Evolutionary conservation across 2,113 vertebrate species (phyloP).

Genomic region (Chitala chitala): DNA sequence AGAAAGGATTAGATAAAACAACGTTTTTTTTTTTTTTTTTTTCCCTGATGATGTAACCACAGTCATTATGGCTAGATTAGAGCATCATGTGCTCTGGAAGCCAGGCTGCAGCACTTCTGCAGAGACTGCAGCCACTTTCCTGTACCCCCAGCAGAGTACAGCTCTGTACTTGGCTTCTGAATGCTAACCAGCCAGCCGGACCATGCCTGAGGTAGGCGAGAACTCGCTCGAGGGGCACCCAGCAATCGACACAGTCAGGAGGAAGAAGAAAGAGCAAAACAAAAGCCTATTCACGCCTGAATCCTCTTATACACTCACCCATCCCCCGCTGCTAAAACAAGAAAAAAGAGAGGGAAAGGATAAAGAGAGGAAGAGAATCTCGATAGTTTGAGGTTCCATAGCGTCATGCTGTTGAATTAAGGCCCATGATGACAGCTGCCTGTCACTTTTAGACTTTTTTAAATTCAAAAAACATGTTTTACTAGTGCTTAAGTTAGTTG

Average conservation of each 20-base stretch:
- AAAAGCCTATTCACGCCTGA: conserved; percentile 89
- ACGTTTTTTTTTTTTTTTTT: too few relatives aligned
- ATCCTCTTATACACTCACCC: conserved; percentile 72
- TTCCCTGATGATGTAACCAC: not conserved
- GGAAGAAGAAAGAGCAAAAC: conserved; percentile 84
- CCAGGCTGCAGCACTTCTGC: not conserved
- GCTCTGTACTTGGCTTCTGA: conserved; percentile 72
- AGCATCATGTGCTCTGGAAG: not conserved
- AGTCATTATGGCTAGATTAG: conserved; percentile 21
- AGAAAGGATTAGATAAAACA: not conserved
- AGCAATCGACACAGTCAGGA: conserved; percentile 87
- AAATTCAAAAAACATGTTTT: conserved; percentile 12
- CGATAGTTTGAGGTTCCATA: conserved; percentile 62
- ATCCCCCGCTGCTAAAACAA: conserved; percentile 61
- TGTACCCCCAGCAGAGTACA: conserved; percentile 20
- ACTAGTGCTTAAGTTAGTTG: conserved; percentile 17
- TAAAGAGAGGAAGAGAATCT: conserved; percentile 56
- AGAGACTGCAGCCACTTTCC: conserved; percentile 13
- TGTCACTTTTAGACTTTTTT: conserved; percentile 51
- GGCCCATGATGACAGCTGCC: conserved; percentile 77
- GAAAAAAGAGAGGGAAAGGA: conserved; percentile 47
- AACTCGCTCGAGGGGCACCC: conserved; percentile 75
- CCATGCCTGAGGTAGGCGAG: conserved; percentile 64
- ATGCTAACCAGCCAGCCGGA: conserved; percentile 82
- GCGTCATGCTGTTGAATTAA: conserved; percentile 67